Evolutionary conservation across 1,140 invertebrate genomes (phyloP).

Genomic region (Magallana angulata): DNA sequence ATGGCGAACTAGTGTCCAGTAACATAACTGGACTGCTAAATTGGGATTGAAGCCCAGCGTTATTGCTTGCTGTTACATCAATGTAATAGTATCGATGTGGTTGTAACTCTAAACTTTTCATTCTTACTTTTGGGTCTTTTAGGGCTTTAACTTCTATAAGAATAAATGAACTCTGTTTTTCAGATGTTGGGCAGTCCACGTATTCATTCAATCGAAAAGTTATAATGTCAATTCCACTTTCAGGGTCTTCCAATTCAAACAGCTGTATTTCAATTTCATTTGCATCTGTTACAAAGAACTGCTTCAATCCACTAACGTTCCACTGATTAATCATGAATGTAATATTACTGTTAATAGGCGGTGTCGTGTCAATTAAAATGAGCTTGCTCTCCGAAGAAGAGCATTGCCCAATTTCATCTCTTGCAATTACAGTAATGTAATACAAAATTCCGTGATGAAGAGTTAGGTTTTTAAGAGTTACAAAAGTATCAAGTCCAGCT

Average conservation of each 20-base stretch:
- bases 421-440: conserved; percentile 52
- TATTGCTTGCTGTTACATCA: conserved; percentile 39
- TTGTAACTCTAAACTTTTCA: conserved; percentile 35
- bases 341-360: conserved; percentile 15
- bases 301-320: background rate
- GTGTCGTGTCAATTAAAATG: conserved; percentile 55
- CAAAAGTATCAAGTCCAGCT: conserved; percentile 48
- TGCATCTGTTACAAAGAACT: background rate
- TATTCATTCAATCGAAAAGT: conserved; percentile 1
- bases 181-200: background rate
- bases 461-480: conserved; percentile 40
- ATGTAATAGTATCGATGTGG: conserved; percentile 40
- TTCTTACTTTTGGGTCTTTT: conserved; percentile 27
- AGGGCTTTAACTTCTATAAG: background rate
- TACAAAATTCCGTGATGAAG: conserved; percentile 50
- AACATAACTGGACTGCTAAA: conserved; percentile 27
- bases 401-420: conserved; percentile 50
- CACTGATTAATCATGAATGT: conserved; percentile 9
- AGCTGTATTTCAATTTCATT: background rate
- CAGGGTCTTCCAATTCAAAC: background rate
- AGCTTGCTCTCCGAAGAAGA: background rate
- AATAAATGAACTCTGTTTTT: background rate
- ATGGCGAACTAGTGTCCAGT: conserved; percentile 46
- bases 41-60: conserved; percentile 39
- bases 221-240: background rate